Evolutionary conservation across 2,888 invertebrate genomes (phyloP).

Genomic region (Apodemia hepburni): DNA sequence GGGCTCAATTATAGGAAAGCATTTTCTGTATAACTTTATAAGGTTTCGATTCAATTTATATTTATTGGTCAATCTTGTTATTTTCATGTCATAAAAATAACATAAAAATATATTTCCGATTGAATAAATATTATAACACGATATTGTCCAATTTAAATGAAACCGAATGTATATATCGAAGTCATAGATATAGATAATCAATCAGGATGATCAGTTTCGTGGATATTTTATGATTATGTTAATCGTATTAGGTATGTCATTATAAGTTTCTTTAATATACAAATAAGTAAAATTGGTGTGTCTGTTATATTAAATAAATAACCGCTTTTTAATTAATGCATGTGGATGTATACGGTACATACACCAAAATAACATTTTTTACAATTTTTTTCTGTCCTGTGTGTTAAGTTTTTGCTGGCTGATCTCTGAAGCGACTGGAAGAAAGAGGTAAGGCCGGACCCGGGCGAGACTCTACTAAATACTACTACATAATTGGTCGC

Average conservation of each 20-base stretch:
- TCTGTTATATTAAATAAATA: too few relatives aligned
- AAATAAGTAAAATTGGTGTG: too few relatives aligned
- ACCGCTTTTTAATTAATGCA: too few relatives aligned
- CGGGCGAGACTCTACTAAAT: too few relatives aligned
- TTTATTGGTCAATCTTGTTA: conserved; percentile 7
- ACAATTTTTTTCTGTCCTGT: too few relatives aligned
- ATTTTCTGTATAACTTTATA: background rate
- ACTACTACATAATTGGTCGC: too few relatives aligned
- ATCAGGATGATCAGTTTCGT: background rate
- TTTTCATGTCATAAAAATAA: background rate
- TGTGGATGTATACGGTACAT: too few relatives aligned
- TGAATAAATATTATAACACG: background rate
- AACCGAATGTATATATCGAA: background rate
- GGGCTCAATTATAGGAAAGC: background rate
- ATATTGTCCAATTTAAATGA: background rate
- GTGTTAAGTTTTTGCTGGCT: too few relatives aligned
- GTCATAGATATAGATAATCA: background rate
- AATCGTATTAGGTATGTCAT: conserved; percentile 43
- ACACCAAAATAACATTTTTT: too few relatives aligned
- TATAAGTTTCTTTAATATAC: too few relatives aligned
- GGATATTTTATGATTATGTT: conserved; percentile 41
- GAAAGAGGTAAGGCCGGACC: too few relatives aligned
- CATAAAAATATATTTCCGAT: conserved; percentile 3
- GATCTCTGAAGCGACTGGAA: too few relatives aligned
- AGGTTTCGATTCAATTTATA: background rate